A percentile compares a stretch with the other conserved stretches of the same genome.
Evolutionary conservation across 1,140 invertebrate genomes (phyloP).

Genomic region (Hirudo medicinalis): DNA sequence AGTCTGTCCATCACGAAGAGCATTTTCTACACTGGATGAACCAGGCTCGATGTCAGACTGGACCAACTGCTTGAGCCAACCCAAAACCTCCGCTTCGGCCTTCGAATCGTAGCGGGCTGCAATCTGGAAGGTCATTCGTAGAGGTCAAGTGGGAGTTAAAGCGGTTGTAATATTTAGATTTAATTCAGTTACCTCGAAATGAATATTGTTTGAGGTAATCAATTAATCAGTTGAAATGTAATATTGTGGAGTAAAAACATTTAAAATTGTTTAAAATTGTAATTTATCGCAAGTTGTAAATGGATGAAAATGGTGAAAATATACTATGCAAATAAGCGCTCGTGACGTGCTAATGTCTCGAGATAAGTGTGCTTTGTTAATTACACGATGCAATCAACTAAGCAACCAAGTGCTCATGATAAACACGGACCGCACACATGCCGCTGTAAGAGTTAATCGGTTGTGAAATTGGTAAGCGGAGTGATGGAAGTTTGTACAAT

Average conservation of each 20-base stretch:
- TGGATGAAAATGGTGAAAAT: not conserved
- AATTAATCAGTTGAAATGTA: not conserved
- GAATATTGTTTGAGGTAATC: not conserved
- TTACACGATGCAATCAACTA: too few species aligned
- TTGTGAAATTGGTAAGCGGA: too few species aligned
- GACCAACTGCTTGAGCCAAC: constrained; percentile 11
- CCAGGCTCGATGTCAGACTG: constrained; percentile 9
- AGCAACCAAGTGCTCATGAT: too few species aligned
- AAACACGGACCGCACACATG: too few species aligned
- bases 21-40: constrained; percentile 14
- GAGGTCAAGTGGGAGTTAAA: not conserved
- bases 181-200: not conserved
- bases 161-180: not conserved
- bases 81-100: constrained; percentile 11
- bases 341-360: not conserved
- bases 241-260: not conserved
- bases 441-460: too few species aligned
- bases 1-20: not conserved
- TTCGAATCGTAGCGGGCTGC: constrained; percentile 15
- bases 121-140: constrained; percentile 10
- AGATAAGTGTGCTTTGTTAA: not conserved
- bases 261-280: not conserved
- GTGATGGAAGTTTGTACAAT: too few species aligned
- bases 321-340: not conserved
- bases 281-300: not conserved